A percentile compares a stretch with the other conserved stretches of the same genome.
These are phyloP conservation scores for Sylvia atricapilla DNA, from an alignment of 2,113 vertebrate species.

Conservation along the genomic window DNA sequence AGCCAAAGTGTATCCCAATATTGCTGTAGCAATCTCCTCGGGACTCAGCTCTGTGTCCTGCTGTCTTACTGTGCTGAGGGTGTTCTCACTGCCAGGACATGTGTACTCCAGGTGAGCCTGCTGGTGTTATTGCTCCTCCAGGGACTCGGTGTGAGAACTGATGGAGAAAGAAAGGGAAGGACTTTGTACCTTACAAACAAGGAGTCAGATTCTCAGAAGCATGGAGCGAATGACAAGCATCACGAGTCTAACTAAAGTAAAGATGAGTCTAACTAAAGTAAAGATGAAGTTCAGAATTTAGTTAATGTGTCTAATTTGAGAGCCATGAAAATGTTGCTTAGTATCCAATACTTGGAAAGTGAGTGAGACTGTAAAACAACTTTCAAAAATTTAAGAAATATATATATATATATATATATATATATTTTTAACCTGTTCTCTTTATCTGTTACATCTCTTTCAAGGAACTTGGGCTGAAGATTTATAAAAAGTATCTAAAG, in stretches of 20 bases:
- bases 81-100: neutral
- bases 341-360: neutral
- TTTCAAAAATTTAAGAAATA: neutral
- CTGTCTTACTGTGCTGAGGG: neutral
- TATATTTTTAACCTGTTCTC: too few relatives aligned
- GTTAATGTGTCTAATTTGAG: neutral
- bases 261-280: neutral
- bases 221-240: neutral
- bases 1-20: neutral
- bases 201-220: neutral
- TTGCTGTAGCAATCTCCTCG: neutral
- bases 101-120: neutral
- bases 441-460: neutral
- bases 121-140: neutral
- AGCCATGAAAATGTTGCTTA: neutral
- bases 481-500: neutral
- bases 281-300: neutral
- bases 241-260: too few relatives aligned
- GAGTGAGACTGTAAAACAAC: neutral
- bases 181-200: neutral
- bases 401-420: too few relatives aligned
- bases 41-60: neutral
- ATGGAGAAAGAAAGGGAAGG: neutral
- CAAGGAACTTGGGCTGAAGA: neutral
- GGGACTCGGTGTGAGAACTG: neutral